These are phyloP conservation scores for Apogon hyalosoma DNA, from an alignment of 2,797 vertebrate species.

Conservation along the genomic window DNA sequence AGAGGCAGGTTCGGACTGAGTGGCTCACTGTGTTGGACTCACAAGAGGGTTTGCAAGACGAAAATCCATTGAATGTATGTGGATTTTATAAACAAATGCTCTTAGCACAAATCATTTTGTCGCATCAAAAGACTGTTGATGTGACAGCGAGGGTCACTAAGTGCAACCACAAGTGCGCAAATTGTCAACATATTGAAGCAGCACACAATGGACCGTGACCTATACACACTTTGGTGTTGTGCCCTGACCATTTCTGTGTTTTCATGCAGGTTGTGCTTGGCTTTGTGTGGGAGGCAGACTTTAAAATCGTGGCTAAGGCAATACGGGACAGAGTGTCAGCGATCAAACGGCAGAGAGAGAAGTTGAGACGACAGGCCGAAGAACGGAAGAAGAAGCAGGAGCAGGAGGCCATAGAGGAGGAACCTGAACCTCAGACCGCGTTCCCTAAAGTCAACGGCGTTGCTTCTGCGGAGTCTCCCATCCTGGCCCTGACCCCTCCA, in stretches of 20 bases:
- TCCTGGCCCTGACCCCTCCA: conserved; percentile 19
- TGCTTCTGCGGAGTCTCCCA: conserved; percentile 34
- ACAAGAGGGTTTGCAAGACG: conserved; percentile 12
- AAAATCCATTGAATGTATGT: conserved; percentile 6
- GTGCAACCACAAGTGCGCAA: conserved; percentile 7
- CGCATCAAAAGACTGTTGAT: conserved; percentile 10
- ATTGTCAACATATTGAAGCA: conserved; percentile 27
- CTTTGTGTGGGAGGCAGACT: conserved; percentile 94
- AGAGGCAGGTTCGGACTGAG: conserved; percentile 48
- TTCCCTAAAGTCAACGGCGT: conserved; percentile 63
- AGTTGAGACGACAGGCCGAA: conserved; percentile 85
- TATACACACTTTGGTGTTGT: conserved; percentile 38
- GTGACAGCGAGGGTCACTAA: conserved; percentile 12
- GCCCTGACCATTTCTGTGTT: conserved; percentile 38
- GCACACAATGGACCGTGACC: conserved; percentile 7
- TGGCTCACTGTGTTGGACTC: conserved; percentile 31
- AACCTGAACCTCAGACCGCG: conserved; percentile 69
- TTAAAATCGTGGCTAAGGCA: conserved; percentile 94
- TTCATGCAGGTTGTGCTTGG: conserved; percentile 91
- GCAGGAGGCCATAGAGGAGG: conserved; percentile 82
- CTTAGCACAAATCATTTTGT: neutral
- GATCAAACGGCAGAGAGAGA: conserved; percentile 94
- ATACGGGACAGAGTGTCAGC: conserved; percentile 91
- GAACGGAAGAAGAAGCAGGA: conserved; percentile 75
- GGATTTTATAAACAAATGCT: conserved; percentile 23